Evolutionary conservation across 2,797 vertebrate genomes (phyloP).

Genomic region (Rhabdophis nuchalis): DNA sequence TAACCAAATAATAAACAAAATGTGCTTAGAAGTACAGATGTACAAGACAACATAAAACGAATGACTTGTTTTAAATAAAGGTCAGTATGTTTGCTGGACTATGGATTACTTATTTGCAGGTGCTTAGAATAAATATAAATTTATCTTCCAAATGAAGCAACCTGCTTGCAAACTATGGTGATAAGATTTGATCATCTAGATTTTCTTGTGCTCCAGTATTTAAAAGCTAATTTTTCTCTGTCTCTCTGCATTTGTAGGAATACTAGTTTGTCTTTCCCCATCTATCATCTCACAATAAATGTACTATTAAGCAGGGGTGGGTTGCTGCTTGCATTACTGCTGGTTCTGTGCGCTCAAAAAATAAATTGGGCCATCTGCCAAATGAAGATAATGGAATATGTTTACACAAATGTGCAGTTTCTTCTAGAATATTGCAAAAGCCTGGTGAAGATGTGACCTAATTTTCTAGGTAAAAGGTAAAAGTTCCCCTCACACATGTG

Average conservation of each 20-base stretch:
- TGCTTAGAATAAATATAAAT: not conserved
- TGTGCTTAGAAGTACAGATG: not conserved
- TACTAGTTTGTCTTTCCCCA: not conserved
- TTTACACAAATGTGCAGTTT: not conserved
- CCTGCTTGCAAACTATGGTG: not conserved
- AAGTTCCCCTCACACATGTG: too few species aligned
- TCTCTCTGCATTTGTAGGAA: not conserved
- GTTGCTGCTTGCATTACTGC: too few species aligned
- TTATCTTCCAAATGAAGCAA: not conserved
- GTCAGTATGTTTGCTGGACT: not conserved
- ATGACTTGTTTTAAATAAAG: not conserved
- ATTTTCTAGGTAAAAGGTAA: not conserved
- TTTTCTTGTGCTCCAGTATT: not conserved
- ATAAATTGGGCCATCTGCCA: not conserved
- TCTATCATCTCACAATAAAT: not conserved
- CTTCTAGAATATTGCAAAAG: not conserved
- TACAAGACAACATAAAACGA: not conserved
- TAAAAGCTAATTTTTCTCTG: not conserved
- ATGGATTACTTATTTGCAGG: not conserved
- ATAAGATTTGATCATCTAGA: not conserved
- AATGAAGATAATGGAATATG: not conserved
- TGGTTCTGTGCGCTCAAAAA: too few species aligned
- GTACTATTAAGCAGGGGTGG: not conserved
- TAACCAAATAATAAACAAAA: not conserved
- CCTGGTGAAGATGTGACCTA: not conserved